phyloP scores from a whole-genome alignment of 2,113 vertebrate genomes.

The Phoxinus phoxinus region DNA sequence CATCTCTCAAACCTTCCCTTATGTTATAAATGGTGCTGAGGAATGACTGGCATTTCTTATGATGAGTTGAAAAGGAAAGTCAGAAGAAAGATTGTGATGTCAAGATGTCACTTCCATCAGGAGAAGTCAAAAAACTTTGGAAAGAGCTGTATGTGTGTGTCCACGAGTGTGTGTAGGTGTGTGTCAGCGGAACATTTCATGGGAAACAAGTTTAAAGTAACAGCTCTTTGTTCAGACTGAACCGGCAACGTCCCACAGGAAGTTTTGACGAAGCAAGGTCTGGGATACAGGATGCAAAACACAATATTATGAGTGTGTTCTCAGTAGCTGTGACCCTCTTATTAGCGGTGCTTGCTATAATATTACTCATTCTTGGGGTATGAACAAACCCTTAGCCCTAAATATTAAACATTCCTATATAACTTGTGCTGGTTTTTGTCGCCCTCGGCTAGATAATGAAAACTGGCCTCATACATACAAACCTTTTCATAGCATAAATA shows the following conservation, averaged over 20 bases:
- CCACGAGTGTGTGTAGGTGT: not conserved
- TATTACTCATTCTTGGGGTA: not conserved
- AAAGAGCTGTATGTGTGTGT: not conserved
- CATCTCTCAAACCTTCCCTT: not conserved
- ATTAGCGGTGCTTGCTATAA: not conserved
- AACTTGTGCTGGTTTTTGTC: not conserved
- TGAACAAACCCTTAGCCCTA: not conserved
- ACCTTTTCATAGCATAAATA: not conserved
- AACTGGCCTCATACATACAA: not conserved
- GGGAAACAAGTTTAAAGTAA: constrained; percentile 1
- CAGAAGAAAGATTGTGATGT: constrained; percentile 7
- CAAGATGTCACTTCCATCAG: not conserved
- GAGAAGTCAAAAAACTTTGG: not conserved
- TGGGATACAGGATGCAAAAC: constrained; percentile 38
- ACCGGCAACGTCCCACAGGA: constrained; percentile 34
- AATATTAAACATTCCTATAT: not conserved
- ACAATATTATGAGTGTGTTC: constrained; percentile 16
- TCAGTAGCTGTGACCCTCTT: constrained; percentile 11
- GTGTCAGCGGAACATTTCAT: not conserved
- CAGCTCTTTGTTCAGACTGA: constrained; percentile 26
- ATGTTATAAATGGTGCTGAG: not conserved
- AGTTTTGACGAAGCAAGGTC: constrained; percentile 11
- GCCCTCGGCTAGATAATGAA: not conserved
- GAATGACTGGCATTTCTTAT: constrained; percentile 27
- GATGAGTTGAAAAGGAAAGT: not conserved